Evolutionary conservation across 2,888 invertebrate species (phyloP), one percentile per base, ranked within the genome.

Genomic region (Caenorhabditis virilis): DNA sequence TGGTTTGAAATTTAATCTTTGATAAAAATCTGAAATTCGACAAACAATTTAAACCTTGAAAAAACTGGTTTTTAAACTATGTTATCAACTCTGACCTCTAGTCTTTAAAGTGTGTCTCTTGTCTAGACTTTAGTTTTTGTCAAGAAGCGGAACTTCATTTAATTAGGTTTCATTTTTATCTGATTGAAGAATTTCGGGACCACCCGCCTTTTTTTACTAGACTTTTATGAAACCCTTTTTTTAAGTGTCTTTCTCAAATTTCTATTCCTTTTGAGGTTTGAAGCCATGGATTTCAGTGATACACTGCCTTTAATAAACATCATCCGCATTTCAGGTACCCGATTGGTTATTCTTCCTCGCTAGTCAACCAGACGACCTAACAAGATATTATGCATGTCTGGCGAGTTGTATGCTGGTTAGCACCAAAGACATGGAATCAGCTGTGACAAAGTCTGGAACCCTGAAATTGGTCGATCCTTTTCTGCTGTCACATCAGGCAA

Each of bases 341-440:
- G 86, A 86, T 55, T 98, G 98, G 98, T 85, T 98, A 63, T 98
- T 97, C 85, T 95, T 97, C 0, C 85, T 98, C 72, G 98, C 97
- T 18, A 95, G 76, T 11, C 78, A 72, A 41, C 25, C 89, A 76
- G 97, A 98, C 83, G 95, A 97, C 83, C 92, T 95, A 79, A 93
- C 94, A 66, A 93, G 94, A 85, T 98, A 98, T 85, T 98, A 97
- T 84, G 97, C 98, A 13, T 98, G 97, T 84, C 87, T 98, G 81
- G 97, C 97, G 27, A 95, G 97, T 73, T 93, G 95, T 5, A 93
- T 74, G 25, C 65, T 82, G n/a, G 77, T 74, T 20, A 77, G 76
- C 52, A 71, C 74, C 22, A 79, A 78, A 82, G 97, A 98, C 87
- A 92, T 97, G 74, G 97, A 97, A 87, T 92, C 94, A 0, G 93